phyloP scores from a whole-genome alignment of 2,888 invertebrate genomes.

The Osmoderma eremita region DNA sequence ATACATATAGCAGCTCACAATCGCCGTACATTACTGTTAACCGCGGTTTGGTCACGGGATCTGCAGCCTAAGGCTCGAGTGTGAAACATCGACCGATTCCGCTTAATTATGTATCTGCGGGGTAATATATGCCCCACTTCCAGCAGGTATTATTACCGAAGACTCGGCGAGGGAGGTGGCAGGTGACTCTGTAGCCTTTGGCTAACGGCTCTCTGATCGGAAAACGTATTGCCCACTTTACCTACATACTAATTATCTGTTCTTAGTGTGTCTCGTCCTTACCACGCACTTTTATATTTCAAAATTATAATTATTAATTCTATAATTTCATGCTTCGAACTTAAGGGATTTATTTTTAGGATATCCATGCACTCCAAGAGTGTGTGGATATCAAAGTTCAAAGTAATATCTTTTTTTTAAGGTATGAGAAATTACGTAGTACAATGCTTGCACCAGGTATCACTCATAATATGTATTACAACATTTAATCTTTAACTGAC shows the following conservation, averaged over 20 bases:
- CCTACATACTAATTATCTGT: constrained; percentile 50
- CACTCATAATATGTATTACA: no score
- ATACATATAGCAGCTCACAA: constrained; percentile 23
- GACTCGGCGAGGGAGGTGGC: constrained; percentile 50
- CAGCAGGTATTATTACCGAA: constrained; percentile 53
- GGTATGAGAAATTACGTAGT: no score
- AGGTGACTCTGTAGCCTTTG: constrained; percentile 51
- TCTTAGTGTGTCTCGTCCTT: constrained; percentile 40
- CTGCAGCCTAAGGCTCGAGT: constrained; percentile 45
- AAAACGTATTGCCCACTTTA: constrained; percentile 50
- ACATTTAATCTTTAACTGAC: no score
- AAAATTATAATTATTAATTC: constrained; percentile 44
- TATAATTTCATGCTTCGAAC: constrained; percentile 40
- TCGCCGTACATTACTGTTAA: constrained; percentile 38
- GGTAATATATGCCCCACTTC: constrained; percentile 57
- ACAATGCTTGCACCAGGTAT: no score
- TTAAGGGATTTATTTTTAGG: constrained; percentile 37
- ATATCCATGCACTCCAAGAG: background rate
- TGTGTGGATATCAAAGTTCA: constrained; percentile 3
- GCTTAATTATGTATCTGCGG: constrained; percentile 57
- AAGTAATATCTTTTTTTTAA: constrained; percentile 4
- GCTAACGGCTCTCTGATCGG: constrained; percentile 45
- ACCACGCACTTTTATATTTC: constrained; percentile 44
- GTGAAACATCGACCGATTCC: constrained; percentile 54
- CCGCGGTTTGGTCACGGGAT: constrained; percentile 41